Percentiles rank a stretch among this genome's conserved stretches.
Evolutionary conservation across 2,113 vertebrate species (phyloP).

Genomic region (Brachyhypopomus occidentalis): DNA sequence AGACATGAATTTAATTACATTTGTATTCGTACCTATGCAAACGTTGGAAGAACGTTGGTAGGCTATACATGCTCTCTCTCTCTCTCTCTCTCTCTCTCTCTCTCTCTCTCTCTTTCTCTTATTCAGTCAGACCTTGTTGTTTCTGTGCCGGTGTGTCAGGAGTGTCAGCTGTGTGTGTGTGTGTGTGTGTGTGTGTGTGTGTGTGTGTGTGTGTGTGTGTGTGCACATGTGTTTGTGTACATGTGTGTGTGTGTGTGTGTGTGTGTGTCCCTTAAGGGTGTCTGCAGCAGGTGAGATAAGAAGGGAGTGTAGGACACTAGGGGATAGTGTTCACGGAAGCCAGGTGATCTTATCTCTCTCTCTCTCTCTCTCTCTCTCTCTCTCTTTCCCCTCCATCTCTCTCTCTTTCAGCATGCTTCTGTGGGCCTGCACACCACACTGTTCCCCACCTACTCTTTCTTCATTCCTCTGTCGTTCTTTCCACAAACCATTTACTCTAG

Average conservation of each 20-base stretch:
- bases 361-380: slow-evolving; percentile 26
- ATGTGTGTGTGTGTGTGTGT: slow-evolving; percentile 62
- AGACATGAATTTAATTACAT: not conserved
- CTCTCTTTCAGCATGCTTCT: slow-evolving; percentile 54
- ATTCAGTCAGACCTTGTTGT: slow-evolving; percentile 12
- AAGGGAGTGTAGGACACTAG: slow-evolving; percentile 77
- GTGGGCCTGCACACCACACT: not conserved
- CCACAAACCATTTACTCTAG: slow-evolving; percentile 46
- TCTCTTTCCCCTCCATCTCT: slow-evolving; percentile 64
- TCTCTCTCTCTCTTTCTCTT: not conserved
- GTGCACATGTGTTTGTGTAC: slow-evolving; percentile 22
- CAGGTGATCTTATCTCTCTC: slow-evolving; percentile 76
- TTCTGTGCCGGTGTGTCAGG: not conserved
- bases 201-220: not conserved
- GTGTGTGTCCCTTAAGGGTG: slow-evolving; percentile 77
- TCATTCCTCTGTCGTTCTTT: slow-evolving; percentile 40
- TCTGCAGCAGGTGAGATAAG: slow-evolving; percentile 79
- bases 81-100: not conserved
- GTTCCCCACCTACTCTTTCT: slow-evolving; percentile 47
- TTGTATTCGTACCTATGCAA: not conserved
- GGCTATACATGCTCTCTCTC: not conserved
- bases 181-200: too few species aligned
- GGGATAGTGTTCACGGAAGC: slow-evolving; percentile 80
- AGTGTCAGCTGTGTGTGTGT: too few species aligned
- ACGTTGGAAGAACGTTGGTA: not conserved